Evolutionary conservation across 2,797 vertebrate genomes (phyloP).

Genomic region (Rhadinocentrus ornatus): DNA sequence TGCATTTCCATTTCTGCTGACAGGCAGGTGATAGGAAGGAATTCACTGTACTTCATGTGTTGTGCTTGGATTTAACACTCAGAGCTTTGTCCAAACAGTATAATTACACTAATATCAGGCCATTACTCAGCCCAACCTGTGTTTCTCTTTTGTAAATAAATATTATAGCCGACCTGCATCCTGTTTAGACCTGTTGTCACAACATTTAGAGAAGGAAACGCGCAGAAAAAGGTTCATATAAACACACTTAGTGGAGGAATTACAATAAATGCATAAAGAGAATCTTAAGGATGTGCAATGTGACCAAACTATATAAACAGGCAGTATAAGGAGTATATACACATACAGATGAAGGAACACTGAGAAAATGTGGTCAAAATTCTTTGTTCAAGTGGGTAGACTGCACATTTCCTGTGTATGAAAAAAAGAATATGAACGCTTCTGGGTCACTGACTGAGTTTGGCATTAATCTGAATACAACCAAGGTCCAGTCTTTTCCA

Average conservation of each 20-base stretch:
- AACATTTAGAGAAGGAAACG: constrained; percentile 66
- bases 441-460: constrained; percentile 7
- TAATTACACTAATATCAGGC: constrained; percentile 2
- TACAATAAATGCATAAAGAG: constrained; percentile 15
- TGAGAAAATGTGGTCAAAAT: constrained; percentile 49
- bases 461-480: constrained; percentile 10
- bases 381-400: constrained; percentile 56
- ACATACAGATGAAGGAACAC: constrained; percentile 40
- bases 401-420: constrained; percentile 55
- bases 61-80: neutral
- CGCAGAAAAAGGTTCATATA: constrained; percentile 36
- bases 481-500: constrained; percentile 11
- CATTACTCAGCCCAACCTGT: constrained; percentile 23
- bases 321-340: constrained; percentile 30
- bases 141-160: constrained; percentile 54
- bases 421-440: constrained; percentile 15
- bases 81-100: constrained; percentile 18
- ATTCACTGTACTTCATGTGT: neutral
- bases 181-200: constrained; percentile 74
- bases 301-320: constrained; percentile 53
- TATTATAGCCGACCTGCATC: constrained; percentile 56
- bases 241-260: constrained; percentile 48
- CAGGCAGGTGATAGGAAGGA: constrained; percentile 10
- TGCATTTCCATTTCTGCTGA: constrained; percentile 14
- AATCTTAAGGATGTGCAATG: constrained; percentile 43